Evolutionary conservation across 23 tunicate species (phyloP), one percentile per base, ranked within the genome.

Genomic region (Ascidia mentula): DNA sequence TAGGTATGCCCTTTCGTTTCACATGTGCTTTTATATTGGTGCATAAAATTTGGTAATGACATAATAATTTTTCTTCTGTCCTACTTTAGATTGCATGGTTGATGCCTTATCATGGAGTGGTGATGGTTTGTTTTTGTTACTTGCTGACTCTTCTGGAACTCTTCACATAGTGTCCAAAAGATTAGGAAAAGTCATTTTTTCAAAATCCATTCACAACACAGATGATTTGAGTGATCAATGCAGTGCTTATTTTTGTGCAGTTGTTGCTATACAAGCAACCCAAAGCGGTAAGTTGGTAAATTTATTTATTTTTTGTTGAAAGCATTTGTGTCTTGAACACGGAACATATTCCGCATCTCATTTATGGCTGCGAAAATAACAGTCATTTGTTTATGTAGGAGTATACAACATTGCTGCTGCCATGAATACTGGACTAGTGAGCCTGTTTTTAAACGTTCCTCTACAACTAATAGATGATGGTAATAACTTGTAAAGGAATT

Each of bases 61-160:
- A 28, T 5, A 53, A 53, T 53, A 3, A 53, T 5, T 53, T 53
- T 53, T 53, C 24, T 6, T 3, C 65, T n/a, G n/a, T n/a, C n/a
- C n/a, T n/a, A n/a, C 12, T 59, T 83, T 83, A 86, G 90, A 79
- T 38, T 72, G 80, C 80, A 38, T 33, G 73, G 70, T 88, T 45
- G 87, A 82, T 73, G 82, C 80, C 0, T n/a, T 88, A n/a, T 28
- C 72, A 32, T 82, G 86, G 76, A 76, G 93, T 39, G 39, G 69
- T 17, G 87, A 88, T 82, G 93, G 84, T 24, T 18, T 70, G 28
- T 83, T 75, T 46, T 36, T 82, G 17, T 45, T 77, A 9, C 83
- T 78, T 35, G 79, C 45, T 33, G 93, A 78, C 37, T 32, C 72
- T 46, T 32, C 82, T 42, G 93, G 93, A 33, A 40, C 37, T 24